These are phyloP conservation scores for Calycopis cecrops DNA, from an alignment of 1,140 invertebrate species.

Conservation along the genomic window DNA sequence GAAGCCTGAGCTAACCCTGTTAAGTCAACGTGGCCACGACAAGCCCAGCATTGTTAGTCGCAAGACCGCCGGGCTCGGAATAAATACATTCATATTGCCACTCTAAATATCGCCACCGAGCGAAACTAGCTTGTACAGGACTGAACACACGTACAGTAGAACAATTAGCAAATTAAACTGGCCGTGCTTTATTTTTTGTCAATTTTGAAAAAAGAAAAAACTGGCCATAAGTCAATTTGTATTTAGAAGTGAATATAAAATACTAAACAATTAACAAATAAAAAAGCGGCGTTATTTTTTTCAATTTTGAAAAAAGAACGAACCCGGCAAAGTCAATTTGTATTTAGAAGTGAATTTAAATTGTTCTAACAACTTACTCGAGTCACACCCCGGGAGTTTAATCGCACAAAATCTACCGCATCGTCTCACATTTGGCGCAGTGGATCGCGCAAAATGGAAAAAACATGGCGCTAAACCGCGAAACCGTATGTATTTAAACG, in stretches of 20 bases:
- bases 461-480: conserved; percentile 73
- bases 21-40: conserved; percentile 44
- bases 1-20: conserved; percentile 40
- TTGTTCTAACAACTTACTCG: conserved; percentile 53
- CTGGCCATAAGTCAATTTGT: too few relatives aligned
- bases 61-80: conserved; percentile 61
- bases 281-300: too few relatives aligned
- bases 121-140: conserved; percentile 16
- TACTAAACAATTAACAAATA: neutral
- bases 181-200: too few relatives aligned
- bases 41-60: conserved; percentile 70
- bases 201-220: too few relatives aligned
- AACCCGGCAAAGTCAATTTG: conserved; percentile 3
- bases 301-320: neutral
- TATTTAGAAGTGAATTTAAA: conserved; percentile 11
- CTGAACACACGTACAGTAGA: neutral
- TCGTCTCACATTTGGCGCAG: conserved; percentile 46
- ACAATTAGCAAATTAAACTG: too few relatives aligned
- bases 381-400: conserved; percentile 53
- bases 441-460: conserved; percentile 67
- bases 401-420: conserved; percentile 63
- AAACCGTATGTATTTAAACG: conserved; percentile 73
- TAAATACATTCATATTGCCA: conserved; percentile 74
- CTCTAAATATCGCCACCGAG: conserved; percentile 53
- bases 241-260: too few relatives aligned